These are phyloP conservation scores for Rhea americana DNA, from an alignment of 2,113 vertebrate genomes.

Conservation along the genomic window DNA sequence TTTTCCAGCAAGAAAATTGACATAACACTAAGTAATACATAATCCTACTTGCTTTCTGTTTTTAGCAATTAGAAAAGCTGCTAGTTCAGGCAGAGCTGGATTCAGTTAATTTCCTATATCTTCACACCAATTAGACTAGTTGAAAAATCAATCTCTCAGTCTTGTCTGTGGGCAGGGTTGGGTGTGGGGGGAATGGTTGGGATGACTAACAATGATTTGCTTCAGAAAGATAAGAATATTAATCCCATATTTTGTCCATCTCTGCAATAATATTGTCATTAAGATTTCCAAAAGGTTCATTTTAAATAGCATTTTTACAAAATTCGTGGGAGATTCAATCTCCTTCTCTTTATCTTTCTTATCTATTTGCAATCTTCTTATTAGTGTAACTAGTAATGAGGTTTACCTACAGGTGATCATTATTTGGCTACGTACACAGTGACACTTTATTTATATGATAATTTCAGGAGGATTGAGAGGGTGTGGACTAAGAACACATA, in stretches of 20 bases:
- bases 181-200: neutral
- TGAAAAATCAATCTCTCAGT: neutral
- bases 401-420: neutral
- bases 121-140: neutral
- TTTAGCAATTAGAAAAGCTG: neutral
- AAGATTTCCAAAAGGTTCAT: neutral
- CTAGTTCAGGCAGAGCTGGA: neutral
- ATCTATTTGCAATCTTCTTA: neutral
- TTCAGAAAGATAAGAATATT: neutral
- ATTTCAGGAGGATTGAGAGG: conserved; percentile 2
- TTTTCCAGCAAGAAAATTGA: neutral
- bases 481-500: neutral
- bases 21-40: neutral
- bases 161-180: neutral
- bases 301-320: neutral
- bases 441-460: neutral
- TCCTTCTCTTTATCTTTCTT: neutral
- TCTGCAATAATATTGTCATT: neutral
- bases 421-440: neutral
- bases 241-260: neutral
- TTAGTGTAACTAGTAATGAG: neutral
- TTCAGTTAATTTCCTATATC: conserved; percentile 8
- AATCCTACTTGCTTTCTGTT: neutral
- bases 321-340: neutral
- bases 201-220: neutral